These are phyloP conservation scores for Apotomis betuletana DNA, from an alignment of 2,888 invertebrate genomes.

Conservation along the genomic window DNA sequence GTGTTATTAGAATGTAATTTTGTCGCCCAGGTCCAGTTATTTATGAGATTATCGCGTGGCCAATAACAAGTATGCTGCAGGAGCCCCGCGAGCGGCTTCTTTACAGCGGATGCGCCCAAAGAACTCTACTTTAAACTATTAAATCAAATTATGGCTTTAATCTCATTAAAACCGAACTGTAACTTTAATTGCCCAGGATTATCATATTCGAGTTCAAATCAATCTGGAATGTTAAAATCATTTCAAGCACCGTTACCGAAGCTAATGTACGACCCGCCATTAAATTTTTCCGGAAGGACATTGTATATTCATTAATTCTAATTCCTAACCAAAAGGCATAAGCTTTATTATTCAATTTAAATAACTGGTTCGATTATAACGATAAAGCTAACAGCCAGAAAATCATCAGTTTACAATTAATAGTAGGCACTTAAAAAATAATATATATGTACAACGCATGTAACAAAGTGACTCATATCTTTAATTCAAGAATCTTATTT, in stretches of 20 bases:
- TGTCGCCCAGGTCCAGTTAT: neutral
- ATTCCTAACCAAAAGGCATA: constrained; percentile 51
- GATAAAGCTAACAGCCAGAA: constrained; percentile 17
- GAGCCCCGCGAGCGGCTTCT: neutral
- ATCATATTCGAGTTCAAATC: constrained; percentile 25
- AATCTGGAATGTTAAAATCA: constrained; percentile 21
- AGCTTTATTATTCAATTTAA: constrained; percentile 52
- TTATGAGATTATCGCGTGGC: neutral
- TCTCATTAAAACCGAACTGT: constrained; percentile 28
- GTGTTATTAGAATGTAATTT: neutral
- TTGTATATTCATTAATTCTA: constrained; percentile 57
- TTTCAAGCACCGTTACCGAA: constrained; percentile 32
- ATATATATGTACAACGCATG: too few species aligned
- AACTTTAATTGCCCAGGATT: constrained; percentile 29
- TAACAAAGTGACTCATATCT: too few species aligned
- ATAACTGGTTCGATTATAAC: constrained; percentile 50
- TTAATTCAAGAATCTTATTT: too few species aligned
- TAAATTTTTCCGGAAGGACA: constrained; percentile 60
- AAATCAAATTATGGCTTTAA: constrained; percentile 24
- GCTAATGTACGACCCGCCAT: constrained; percentile 42
- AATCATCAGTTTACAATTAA: neutral
- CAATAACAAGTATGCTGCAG: neutral
- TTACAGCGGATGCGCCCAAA: constrained; percentile 6
- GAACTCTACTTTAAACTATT: constrained; percentile 26
- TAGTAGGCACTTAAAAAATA: neutral